Base-by-base conservation (phyloP, 2,888 invertebrate genomes). In the Arge pagana region DNA sequence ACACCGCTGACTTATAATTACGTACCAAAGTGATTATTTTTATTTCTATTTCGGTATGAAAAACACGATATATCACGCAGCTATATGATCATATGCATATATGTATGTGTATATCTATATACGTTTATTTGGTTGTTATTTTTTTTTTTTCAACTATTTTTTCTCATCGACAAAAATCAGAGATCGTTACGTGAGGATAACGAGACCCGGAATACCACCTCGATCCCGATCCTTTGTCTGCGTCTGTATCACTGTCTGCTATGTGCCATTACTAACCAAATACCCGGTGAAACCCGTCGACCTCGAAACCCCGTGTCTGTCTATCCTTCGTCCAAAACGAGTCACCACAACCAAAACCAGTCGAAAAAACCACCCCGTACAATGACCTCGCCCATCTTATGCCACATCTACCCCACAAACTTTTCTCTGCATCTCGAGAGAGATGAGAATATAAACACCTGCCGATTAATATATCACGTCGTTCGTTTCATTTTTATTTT, bases 191-290 rank as follows among this genome's bases (percentile, higher is more conserved):
- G 35, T 33, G 28, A 37, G 39, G 23, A 50, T 39, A 21, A 39
- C 16, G 57, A 50, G 54, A 62, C 61, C 64, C 66, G 56, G 11
- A 60, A 55, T 54, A 58, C 63, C 55, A 65, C 68, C 64, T 28
- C 54, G 52, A 56, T 54, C 65, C 68, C 72, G 60, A 62, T 74
- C 74, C 69, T 68, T 74, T 76, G 76, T 77, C 76, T 77, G 70
- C 73, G 75, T 77, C 76, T 74, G 66, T 71, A 69, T 70, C 69
- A 71, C 72, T 72, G 69, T 65, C 63, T 66, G 66, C 62, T 67
- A 63, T 68, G 62, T 69, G 64, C 71, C 67, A 64, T 52, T 56
- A 61, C 63, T 54, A 57, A 61, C 63, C 60, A 24, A 54, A 26
- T 51, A 26, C 60, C 61, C 56, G 55, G 61, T 65, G 64, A 62